Base-by-base conservation (phyloP, 2,113 vertebrate genomes). In the Hiodon tergisus region DNA sequence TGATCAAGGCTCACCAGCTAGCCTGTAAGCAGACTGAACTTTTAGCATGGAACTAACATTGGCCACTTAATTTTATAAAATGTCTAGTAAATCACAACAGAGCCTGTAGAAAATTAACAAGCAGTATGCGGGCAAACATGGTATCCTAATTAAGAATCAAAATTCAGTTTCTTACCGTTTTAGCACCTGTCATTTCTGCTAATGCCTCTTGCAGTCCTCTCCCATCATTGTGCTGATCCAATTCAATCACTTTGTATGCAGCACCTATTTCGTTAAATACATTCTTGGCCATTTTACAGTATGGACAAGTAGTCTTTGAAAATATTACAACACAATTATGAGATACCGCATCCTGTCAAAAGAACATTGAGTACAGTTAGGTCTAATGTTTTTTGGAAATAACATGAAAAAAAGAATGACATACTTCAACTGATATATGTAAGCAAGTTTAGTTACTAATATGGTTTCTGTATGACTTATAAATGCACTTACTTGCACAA, bases 251-350 rank as follows among this genome's bases (percentile, higher is more conserved):
- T 86, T 89, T 95, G 61, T 94, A 99, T 17, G 82, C 84, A 0
- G 95, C 83, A 4, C 95, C 92, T 47, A 98, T 91, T 83, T 91
- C 86, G 3, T 90, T 91, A 83, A 99, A 98, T 7, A 98, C 88
- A 0, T 93, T 91, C 81, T 99, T 99, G 76, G 95, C 94, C 94
- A 96, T 96, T 76, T 85, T 92, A 86, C 96, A 98, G 78, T 96
- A 98, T 9, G 89, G 85, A 57, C 97, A 99, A 0, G 91, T 94
- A 76, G 92, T 95, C 88, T 98, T 98, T 66, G 97, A 99, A 89
- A 98, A 99, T 86, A 98, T 98, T 78, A 98, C 96, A 13, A 99
- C 93, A 48, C 95, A 98, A 83, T 98, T 95, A 70, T 88, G 84
- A 65, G 95, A 91, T 87, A 98, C 90, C 50, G 93, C 81, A 57